phyloP scores from a whole-genome alignment of 2,888 invertebrate species.

The Andrena trimmerana region DNA sequence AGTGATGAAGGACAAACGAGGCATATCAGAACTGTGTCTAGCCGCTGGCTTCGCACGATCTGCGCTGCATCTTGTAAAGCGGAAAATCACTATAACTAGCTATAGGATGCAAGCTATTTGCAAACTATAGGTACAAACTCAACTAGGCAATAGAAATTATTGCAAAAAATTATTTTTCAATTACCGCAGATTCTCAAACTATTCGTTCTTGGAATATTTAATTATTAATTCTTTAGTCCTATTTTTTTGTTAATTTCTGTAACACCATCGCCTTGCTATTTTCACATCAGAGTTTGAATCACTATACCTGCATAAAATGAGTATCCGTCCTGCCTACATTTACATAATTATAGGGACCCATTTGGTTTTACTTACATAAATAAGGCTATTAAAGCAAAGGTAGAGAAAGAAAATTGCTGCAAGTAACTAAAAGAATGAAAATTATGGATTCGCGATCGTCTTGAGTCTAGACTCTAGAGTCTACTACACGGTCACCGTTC shows the following conservation, averaged over 20 bases:
- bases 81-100: not conserved
- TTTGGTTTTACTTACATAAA: no score
- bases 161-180: no score
- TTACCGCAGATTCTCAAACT: no score
- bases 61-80: no score
- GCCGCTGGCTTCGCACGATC: not conserved
- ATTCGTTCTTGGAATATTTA: no score
- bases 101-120: not conserved
- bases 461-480: not conserved
- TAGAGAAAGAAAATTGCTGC: not conserved
- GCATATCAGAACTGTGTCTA: slow-evolving; percentile 34
- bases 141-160: not conserved
- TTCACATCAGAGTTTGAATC: no score
- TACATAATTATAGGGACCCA: no score
- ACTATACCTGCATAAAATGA: no score
- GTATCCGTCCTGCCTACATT: no score
- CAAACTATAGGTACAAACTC: not conserved
- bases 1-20: slow-evolving; percentile 47
- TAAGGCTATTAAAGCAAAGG: not conserved
- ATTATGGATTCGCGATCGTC: not conserved
- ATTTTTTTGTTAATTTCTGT: no score
- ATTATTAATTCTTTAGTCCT: no score
- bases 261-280: no score
- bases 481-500: not conserved
- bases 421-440: not conserved